phyloP scores from a whole-genome alignment of 2,888 invertebrate species.

The Lasioglossum oenotherae region DNA sequence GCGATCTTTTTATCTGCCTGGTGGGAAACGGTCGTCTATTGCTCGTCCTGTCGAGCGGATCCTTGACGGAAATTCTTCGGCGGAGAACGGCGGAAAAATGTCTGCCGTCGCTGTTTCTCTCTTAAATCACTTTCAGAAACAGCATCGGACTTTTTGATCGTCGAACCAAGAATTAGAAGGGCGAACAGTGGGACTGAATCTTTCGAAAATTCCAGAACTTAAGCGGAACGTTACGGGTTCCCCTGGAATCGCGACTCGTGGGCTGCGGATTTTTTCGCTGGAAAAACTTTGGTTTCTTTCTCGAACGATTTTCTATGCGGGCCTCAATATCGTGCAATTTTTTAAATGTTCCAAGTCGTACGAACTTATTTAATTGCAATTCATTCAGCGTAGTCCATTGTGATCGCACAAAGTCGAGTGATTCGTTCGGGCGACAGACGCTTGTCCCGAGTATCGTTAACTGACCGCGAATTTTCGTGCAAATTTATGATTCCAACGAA shows the following conservation, averaged over 20 bases:
- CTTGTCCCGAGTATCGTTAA: neutral
- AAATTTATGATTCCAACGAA: neutral
- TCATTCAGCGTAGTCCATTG: too few species aligned
- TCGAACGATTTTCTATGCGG: too few species aligned
- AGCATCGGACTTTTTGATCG: neutral
- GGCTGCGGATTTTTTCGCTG: neutral
- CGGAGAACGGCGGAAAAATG: neutral
- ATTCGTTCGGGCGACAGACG: neutral
- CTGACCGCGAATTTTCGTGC: neutral
- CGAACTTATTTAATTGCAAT: neutral
- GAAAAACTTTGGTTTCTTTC: too few species aligned
- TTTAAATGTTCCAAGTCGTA: neutral
- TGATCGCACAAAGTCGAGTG: neutral
- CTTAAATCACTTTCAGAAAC: neutral
- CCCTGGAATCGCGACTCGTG: neutral
- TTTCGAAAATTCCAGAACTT: neutral
- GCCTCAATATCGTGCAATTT: neutral
- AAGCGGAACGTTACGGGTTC: neutral
- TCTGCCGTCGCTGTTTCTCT: neutral
- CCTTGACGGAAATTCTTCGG: neutral
- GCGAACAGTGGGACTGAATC: neutral
- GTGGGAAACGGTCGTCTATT: neutral
- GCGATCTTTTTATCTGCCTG: constrained; percentile 14
- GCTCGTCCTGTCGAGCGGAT: neutral
- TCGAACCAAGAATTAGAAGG: neutral